Evolutionary conservation across 1,140 invertebrate species (phyloP).

Genomic region (Brevipalpus yothersi): DNA sequence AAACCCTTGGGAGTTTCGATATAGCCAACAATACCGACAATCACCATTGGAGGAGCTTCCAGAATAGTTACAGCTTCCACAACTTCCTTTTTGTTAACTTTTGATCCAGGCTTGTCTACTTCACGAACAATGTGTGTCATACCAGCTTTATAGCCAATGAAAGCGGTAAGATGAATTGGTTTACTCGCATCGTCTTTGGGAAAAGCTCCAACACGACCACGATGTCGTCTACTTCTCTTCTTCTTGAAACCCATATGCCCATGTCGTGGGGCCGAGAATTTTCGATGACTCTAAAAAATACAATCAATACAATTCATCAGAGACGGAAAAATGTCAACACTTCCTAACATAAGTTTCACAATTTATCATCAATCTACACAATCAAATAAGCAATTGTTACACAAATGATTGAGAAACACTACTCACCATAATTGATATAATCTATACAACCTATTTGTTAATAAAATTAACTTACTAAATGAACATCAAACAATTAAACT

Average conservation of each 20-base stretch:
- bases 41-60: constrained; percentile 92
- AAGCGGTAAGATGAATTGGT: constrained; percentile 91
- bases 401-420: too few species aligned
- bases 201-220: constrained; percentile 98
- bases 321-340: too few species aligned
- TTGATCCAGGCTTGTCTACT: constrained; percentile 94
- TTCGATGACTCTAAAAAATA: constrained; percentile 69
- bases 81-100: constrained; percentile 99
- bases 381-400: too few species aligned
- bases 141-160: constrained; percentile 94
- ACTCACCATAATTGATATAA: too few species aligned
- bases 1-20: constrained; percentile 94
- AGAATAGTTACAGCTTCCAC: constrained; percentile 95
- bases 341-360: too few species aligned
- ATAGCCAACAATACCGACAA: constrained; percentile 92
- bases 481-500: too few species aligned
- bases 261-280: constrained; percentile 97
- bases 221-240: constrained; percentile 77
- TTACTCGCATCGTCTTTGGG: constrained; percentile 93
- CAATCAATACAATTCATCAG: too few species aligned
- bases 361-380: too few species aligned
- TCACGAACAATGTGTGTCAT: constrained; percentile 99
- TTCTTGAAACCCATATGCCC: constrained; percentile 99
- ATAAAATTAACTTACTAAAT: too few species aligned
- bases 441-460: too few species aligned